Percentiles rank a stretch among this genome's conserved stretches.
phyloP scores from a whole-genome alignment of 2,797 vertebrate species.

The Cyclopterus lumpus region DNA sequence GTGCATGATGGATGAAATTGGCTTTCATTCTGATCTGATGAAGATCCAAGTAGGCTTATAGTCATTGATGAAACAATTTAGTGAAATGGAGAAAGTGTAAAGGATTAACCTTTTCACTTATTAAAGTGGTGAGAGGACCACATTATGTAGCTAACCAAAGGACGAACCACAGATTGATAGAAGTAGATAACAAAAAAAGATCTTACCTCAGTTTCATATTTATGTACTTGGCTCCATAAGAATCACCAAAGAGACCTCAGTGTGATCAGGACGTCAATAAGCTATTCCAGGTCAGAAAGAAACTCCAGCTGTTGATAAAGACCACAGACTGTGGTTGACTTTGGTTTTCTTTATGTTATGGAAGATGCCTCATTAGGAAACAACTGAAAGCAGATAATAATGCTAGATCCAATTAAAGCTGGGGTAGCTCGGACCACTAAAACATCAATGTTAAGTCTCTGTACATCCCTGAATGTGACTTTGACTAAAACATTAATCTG shows the following conservation, averaged over 20 bases:
- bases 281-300: not conserved
- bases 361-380: not conserved
- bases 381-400: not conserved
- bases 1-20: not conserved
- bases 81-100: not conserved
- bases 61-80: not conserved
- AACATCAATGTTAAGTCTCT: not conserved
- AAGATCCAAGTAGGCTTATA: not conserved
- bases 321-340: not conserved
- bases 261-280: slow-evolving; percentile 10
- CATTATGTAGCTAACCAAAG: not conserved
- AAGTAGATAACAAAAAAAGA: not conserved
- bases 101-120: not conserved
- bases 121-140: not conserved
- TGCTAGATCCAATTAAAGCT: not conserved
- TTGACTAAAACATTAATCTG: not conserved
- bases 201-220: not conserved
- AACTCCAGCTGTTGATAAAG: not conserved
- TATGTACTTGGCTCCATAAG: not conserved
- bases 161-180: not conserved
- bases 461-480: not conserved
- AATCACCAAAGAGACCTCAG: slow-evolving; percentile 27
- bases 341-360: not conserved
- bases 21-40: not conserved
- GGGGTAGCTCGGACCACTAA: not conserved